A percentile compares a stretch with the other conserved stretches of the same genome.
Conservation (phyloP, 2,113 vertebrate genomes). For the Vireo altiloquus region DNA sequence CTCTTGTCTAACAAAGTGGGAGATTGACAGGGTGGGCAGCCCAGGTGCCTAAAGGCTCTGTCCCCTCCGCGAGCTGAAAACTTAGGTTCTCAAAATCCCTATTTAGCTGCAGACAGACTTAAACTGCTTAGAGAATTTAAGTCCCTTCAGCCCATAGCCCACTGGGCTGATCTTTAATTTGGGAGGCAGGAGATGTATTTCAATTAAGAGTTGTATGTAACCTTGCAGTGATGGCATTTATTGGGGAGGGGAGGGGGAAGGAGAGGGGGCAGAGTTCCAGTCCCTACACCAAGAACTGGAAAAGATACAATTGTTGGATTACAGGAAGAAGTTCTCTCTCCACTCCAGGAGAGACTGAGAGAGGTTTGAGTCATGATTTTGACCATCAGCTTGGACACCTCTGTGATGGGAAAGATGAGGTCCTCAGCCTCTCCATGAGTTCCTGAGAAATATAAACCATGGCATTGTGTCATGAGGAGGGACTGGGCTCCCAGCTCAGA, state of each 20-base stretch:
- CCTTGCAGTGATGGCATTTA: neutral
- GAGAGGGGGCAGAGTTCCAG: neutral
- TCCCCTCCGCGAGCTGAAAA: neutral
- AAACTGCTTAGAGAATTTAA: neutral
- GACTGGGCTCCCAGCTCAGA: neutral
- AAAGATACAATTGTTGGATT: neutral
- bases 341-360: neutral
- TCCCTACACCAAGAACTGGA: neutral
- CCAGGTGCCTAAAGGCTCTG: neutral
- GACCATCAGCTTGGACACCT: neutral
- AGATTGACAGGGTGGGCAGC: neutral
- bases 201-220: neutral
- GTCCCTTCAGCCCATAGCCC: neutral
- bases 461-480: neutral
- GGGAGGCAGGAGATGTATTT: neutral
- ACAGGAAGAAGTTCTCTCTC: neutral
- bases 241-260: neutral
- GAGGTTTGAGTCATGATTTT: neutral
- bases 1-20: neutral
- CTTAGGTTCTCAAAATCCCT: neutral
- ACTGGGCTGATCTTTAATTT: neutral
- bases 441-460: neutral
- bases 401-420: neutral
- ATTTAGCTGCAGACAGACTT: neutral
- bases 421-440: neutral